Conservation (phyloP, 1,140 invertebrate genomes). For the Lethocerus indicus region DNA sequence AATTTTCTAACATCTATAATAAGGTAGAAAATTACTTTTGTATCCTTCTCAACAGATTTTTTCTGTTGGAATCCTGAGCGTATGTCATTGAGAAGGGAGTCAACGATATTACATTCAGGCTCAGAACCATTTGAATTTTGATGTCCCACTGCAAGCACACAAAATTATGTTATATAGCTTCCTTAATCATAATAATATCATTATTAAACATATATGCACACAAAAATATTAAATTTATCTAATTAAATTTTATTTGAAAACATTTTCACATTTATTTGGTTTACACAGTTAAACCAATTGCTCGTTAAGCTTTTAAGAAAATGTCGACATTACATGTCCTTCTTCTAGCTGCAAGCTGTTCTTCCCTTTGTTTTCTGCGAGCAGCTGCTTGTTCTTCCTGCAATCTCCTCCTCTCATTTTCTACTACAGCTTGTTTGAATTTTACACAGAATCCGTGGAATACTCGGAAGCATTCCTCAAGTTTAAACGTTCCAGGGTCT, state of each 20-base stretch:
- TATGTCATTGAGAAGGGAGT: slow-evolving; percentile 54
- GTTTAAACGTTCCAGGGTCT: slow-evolving; percentile 72
- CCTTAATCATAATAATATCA: no score
- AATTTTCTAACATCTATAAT: not conserved
- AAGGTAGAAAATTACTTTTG: slow-evolving; percentile 1
- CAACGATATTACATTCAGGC: slow-evolving; percentile 51
- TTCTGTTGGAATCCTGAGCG: slow-evolving; percentile 38
- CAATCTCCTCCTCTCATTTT: slow-evolving; percentile 57
- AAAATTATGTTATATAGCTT: no score
- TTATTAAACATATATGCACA: no score
- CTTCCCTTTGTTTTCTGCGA: slow-evolving; percentile 55
- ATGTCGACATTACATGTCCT: slow-evolving; percentile 42
- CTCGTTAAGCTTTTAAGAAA: no score
- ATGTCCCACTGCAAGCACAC: slow-evolving; percentile 35
- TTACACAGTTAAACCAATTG: no score
- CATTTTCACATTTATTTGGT: no score
- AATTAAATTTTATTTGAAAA: no score
- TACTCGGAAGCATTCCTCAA: slow-evolving; percentile 90
- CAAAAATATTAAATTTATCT: no score
- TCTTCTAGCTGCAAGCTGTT: slow-evolving; percentile 47
- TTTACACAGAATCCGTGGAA: slow-evolving; percentile 73
- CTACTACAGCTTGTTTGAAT: slow-evolving; percentile 63
- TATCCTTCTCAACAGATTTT: slow-evolving; percentile 11
- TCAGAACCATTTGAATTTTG: slow-evolving; percentile 61
- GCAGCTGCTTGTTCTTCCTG: slow-evolving; percentile 69